phyloP scores from a whole-genome alignment of 2,113 vertebrate genomes.

The Cranoglanis bouderius region DNA sequence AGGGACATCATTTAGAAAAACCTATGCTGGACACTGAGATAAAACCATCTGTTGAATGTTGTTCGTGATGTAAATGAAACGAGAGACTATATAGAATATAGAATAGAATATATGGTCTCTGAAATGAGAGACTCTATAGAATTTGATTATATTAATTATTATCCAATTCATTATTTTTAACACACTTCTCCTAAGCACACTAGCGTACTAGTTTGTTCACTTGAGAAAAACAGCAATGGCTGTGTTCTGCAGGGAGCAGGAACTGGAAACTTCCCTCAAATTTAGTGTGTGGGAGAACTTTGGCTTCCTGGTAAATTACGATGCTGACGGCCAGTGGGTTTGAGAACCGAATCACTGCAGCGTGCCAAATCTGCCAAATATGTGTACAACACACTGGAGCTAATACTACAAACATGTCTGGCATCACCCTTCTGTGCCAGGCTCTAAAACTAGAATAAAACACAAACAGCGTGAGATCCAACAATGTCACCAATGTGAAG shows the following conservation, averaged over 20 bases:
- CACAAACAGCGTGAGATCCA: background rate
- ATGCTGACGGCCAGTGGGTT: background rate
- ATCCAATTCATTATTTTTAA: background rate
- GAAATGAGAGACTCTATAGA: background rate
- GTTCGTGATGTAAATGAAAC: conserved; percentile 5
- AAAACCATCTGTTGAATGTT: conserved; percentile 12
- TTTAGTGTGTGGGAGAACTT: background rate
- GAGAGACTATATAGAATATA: background rate
- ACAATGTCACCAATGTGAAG: background rate
- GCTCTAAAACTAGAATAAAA: background rate
- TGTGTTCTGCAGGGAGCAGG: background rate
- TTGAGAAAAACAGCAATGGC: background rate
- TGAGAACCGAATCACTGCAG: background rate
- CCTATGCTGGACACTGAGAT: conserved; percentile 21
- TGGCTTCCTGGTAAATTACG: background rate
- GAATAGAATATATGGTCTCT: no score
- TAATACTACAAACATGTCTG: background rate
- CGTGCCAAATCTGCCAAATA: background rate
- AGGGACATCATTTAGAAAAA: background rate
- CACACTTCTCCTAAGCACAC: background rate
- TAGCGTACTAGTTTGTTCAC: background rate
- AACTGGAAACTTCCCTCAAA: background rate
- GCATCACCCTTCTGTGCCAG: background rate
- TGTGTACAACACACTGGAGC: background rate
- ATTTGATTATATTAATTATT: background rate